Evolutionary conservation across 2,888 invertebrate species (phyloP), one percentile per base, ranked within the genome.

Genomic region (Acleris sparsana): DNA sequence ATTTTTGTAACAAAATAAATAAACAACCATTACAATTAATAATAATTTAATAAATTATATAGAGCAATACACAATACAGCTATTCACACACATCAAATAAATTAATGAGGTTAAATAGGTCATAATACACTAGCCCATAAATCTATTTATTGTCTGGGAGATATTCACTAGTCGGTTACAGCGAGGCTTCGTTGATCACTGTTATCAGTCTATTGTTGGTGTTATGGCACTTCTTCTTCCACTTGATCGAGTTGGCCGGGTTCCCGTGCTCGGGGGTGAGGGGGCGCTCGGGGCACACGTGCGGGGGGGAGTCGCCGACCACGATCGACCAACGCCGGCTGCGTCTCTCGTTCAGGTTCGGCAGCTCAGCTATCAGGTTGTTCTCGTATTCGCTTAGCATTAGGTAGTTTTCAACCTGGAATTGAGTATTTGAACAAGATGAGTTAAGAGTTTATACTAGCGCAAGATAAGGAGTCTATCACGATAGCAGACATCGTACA

Each of bases 341-440:
- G 70, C 95, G 95, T 52, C 95, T 93, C 81, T 96, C 96, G 86
- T 95, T 93, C 76, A 96, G 91, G 75, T 95, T 95, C 20, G 96
- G 96, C 89, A 96, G 93, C 83, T 96, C 96, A 1, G 96, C 96
- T 78, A 96, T 96, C 67, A 97, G 88, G 84, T 97, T 97, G 89
- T 97, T 97, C 84, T 97, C 97, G 85, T 96, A 97, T 85, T 97
- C 97, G 77, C 96, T 96, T 71, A 97, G 93, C 96, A 97, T 96
- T 76, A 97, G 90, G 84, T 96, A 97, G 89, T 97, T 96, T 85
- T 97, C 97, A 71, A 97, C 95, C 93, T 94, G 88, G n/a, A 82
- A 83, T 69, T 73, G 75, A 70, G 6, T 62, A 58, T 46, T 62
- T 33, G 4, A 1, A 18, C 55, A 16, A 43, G 22, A 33, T 33